Evolutionary conservation across 2,113 vertebrate genomes (phyloP).

Genomic region (Castor canadensis): DNA sequence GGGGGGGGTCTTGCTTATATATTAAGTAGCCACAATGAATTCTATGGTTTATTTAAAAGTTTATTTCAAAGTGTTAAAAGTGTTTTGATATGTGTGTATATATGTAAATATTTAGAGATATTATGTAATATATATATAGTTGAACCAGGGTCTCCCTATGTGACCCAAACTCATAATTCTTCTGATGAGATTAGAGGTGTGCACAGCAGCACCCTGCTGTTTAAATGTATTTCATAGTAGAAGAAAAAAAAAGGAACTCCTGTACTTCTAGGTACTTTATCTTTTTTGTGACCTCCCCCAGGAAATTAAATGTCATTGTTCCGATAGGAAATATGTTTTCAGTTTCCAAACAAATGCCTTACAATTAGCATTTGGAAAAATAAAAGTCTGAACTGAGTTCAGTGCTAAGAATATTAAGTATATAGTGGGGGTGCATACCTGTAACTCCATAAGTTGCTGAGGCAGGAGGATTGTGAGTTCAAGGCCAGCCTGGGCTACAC

Average conservation of each 20-base stretch:
- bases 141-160: too few relatives aligned
- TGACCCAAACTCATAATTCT: too few relatives aligned
- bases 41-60: background rate
- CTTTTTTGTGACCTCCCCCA: slow-evolving; percentile 11
- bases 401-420: background rate
- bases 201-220: too few relatives aligned
- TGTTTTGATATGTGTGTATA: background rate
- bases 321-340: background rate
- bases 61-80: too few relatives aligned
- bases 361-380: background rate
- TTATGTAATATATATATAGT: background rate
- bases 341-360: background rate
- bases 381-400: background rate
- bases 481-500: background rate
- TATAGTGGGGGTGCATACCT: background rate
- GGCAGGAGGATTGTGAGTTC: background rate
- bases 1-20: background rate
- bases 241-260: background rate
- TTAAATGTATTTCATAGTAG: background rate
- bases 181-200: too few relatives aligned
- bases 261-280: background rate
- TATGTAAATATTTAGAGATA: too few relatives aligned
- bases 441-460: background rate
- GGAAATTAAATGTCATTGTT: slow-evolving; percentile 34
- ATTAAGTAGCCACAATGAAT: background rate